A percentile compares a stretch with the other conserved stretches of the same genome.
Evolutionary conservation across 2,797 vertebrate species (phyloP).

Genomic region (Kryptopterus vitreolus): DNA sequence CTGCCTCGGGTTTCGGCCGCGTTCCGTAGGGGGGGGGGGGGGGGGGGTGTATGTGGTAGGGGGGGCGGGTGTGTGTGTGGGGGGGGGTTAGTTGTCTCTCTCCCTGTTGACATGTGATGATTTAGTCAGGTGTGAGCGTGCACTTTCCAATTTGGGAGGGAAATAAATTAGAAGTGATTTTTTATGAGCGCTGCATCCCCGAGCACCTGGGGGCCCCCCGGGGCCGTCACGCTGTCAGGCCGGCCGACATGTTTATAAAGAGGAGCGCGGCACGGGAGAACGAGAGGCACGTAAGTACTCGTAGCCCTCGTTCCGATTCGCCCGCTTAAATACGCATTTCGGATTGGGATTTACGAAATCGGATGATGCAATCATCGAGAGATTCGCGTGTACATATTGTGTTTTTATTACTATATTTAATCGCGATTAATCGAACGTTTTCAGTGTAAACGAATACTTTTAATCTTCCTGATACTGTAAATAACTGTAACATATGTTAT

Average conservation of each 20-base stretch:
- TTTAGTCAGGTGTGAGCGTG: conserved; percentile 99
- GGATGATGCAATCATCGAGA: neutral
- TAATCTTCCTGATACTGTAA: no score
- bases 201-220: conserved; percentile 82
- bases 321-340: conserved; percentile 5
- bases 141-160: conserved; percentile 99
- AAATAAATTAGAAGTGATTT: conserved; percentile 99
- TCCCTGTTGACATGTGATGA: conserved; percentile 98
- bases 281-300: conserved; percentile 38
- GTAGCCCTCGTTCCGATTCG: conserved; percentile 18
- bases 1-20: conserved; percentile 92
- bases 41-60: no score
- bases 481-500: no score
- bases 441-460: no score
- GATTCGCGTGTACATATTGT: neutral
- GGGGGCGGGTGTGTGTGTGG: no score
- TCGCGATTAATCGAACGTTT: no score
- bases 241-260: conserved; percentile 98
- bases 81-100: no score
- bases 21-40: conserved; percentile 97
- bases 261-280: conserved; percentile 66
- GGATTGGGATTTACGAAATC: neutral
- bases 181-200: conserved; percentile 86
- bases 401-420: neutral
- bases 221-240: conserved; percentile 84